These are phyloP conservation scores for Hydra vulgaris DNA, from an alignment of 30 jellyfish, hydroid and myxozoan genomes.

Conservation along the genomic window DNA sequence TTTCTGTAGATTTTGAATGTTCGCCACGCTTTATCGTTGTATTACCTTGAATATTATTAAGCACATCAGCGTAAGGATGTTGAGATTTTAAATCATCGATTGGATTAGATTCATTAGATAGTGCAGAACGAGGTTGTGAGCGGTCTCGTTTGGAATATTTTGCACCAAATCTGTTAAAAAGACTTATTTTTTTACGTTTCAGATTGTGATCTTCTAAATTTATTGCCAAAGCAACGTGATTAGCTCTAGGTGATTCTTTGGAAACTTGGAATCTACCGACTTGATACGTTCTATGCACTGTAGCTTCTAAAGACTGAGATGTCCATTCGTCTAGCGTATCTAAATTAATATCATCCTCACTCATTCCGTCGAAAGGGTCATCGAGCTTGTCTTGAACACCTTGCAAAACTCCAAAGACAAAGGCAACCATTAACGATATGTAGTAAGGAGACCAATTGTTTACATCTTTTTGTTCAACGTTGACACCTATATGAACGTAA, in stretches of 20 bases:
- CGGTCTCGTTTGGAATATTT: not conserved
- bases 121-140: not conserved
- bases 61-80: constrained; percentile 86
- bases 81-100: not conserved
- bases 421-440: constrained; percentile 81
- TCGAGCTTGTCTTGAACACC: constrained; percentile 99
- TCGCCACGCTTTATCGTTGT: constrained; percentile 96
- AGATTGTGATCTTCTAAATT: not conserved
- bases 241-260: not conserved
- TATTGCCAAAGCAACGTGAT: not conserved
- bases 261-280: constrained; percentile 98
- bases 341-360: constrained; percentile 92
- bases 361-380: constrained; percentile 99
- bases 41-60: constrained; percentile 83
- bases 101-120: not conserved
- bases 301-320: constrained; percentile 87
- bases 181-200: not conserved
- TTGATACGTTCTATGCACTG: constrained; percentile 85
- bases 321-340: constrained; percentile 98
- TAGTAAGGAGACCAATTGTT: constrained; percentile 86
- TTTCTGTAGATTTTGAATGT: constrained; percentile 20
- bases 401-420: constrained; percentile 92
- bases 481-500: constrained; percentile 68
- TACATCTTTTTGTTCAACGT: not conserved
- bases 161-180: not conserved